Percentiles rank a stretch among this genome's conserved stretches.
These are phyloP conservation scores for Erinaceus europaeus DNA, from an alignment of 2,113 vertebrate genomes.

Conservation along the genomic window DNA sequence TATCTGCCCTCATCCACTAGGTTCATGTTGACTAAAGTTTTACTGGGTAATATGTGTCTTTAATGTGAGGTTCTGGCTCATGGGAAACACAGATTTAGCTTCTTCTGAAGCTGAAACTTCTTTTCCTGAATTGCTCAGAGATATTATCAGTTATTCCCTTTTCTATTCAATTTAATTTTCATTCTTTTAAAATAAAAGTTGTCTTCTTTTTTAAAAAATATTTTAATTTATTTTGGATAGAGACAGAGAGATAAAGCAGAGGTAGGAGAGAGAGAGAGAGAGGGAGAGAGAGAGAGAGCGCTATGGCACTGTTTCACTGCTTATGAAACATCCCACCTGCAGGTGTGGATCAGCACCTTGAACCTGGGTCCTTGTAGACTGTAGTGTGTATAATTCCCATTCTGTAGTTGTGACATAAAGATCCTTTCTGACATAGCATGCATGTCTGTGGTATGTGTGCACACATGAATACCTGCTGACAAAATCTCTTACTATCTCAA, in stretches of 20 bases:
- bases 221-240: no score
- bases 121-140: background rate
- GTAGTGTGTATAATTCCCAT: no score
- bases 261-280: no score
- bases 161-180: background rate
- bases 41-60: background rate
- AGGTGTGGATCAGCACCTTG: no score
- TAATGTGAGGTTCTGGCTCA: accelerated
- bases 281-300: no score
- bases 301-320: no score
- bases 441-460: background rate
- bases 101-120: background rate
- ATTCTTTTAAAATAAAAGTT: background rate
- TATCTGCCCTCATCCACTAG: no score
- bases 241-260: no score
- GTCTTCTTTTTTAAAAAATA: no score
- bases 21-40: background rate
- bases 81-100: background rate
- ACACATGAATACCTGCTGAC: background rate
- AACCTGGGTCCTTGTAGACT: no score
- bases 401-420: background rate
- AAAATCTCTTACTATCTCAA: background rate
- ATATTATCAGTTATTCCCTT: background rate
- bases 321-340: no score
- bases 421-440: background rate